phyloP scores from a whole-genome alignment of 2,888 invertebrate genomes.

The Tetragonula carbonaria region DNA sequence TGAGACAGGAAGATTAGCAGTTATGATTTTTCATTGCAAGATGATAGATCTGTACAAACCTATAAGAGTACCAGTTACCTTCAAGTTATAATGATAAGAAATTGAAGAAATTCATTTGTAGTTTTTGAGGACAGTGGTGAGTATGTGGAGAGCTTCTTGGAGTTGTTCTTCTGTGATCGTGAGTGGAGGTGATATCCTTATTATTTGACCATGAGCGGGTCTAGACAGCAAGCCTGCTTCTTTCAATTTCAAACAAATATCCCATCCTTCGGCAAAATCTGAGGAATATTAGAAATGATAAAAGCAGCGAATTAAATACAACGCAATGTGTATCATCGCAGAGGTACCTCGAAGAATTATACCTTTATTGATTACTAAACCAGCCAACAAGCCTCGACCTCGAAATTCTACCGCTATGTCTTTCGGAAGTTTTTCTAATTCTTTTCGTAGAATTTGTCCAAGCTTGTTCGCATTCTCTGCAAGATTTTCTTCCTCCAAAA shows the following conservation, averaged over 20 bases:
- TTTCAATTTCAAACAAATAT: slow-evolving; percentile 87
- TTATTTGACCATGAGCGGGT: slow-evolving; percentile 90
- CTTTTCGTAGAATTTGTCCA: slow-evolving; percentile 88
- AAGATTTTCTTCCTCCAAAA: slow-evolving; percentile 90
- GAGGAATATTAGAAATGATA: slow-evolving; percentile 33
- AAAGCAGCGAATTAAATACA: background rate
- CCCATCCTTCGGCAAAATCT: slow-evolving; percentile 88
- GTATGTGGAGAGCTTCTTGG: slow-evolving; percentile 86
- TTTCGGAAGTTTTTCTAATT: slow-evolving; percentile 87
- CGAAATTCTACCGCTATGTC: slow-evolving; percentile 88
- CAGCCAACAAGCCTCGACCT: slow-evolving; percentile 92
- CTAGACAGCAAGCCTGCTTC: slow-evolving; percentile 89
- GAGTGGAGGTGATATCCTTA: slow-evolving; percentile 90
- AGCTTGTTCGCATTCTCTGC: slow-evolving; percentile 89
- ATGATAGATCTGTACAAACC: background rate
- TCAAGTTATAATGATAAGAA: too few species aligned
- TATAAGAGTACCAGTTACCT: background rate
- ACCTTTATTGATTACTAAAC: slow-evolving; percentile 90
- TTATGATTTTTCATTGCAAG: background rate
- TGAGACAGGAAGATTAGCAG: background rate
- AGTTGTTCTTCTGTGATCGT: slow-evolving; percentile 87
- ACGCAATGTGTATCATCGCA: background rate
- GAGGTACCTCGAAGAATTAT: slow-evolving; percentile 54
- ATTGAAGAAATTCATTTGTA: slow-evolving; percentile 26
- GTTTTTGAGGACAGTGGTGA: slow-evolving; percentile 80